Conservation (phyloP, 2,797 vertebrate species). For the Decapterus maruadsi region DNA sequence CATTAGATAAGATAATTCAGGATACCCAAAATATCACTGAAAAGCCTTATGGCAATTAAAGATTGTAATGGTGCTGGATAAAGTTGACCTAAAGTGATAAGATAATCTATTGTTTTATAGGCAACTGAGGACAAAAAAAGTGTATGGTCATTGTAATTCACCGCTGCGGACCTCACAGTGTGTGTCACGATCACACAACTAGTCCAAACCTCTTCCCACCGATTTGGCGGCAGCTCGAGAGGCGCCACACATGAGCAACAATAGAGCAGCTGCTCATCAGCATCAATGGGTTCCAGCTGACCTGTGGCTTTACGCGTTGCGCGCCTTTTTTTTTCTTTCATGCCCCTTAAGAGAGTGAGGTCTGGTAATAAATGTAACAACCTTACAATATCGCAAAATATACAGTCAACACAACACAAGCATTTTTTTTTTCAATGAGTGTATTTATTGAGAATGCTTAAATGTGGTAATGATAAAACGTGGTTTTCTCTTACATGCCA, state of each 20-base stretch:
- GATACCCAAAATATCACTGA: neutral
- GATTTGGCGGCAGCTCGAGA: conserved; percentile 65
- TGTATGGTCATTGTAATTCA: neutral
- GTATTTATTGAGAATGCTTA: conserved; percentile 69
- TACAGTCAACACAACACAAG: conserved; percentile 35
- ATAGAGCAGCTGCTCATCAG: conserved; percentile 80
- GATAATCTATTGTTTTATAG: neutral
- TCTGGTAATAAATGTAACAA: neutral
- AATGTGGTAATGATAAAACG: conserved; percentile 32
- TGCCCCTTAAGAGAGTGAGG: neutral
- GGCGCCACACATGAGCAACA: conserved; percentile 69
- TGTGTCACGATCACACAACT: conserved; percentile 45
- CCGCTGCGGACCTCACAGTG: conserved; percentile 21
- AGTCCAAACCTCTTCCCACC: conserved; percentile 67
- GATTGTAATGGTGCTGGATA: neutral
- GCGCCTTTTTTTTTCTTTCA: conserved; percentile 66
- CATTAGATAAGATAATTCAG: neutral
- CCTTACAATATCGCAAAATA: conserved; percentile 1
- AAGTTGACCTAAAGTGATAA: neutral
- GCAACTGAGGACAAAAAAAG: neutral
- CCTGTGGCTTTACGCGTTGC: conserved; percentile 61
- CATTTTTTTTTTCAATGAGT: conserved; percentile 13
- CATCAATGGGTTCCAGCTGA: conserved; percentile 64
- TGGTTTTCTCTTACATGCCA: conserved; percentile 26
- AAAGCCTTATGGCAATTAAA: neutral